A percentile compares a stretch with the other conserved stretches of the same genome.
Conservation (phyloP, 2,888 invertebrate species). For the Drosophila imparisetae region DNA sequence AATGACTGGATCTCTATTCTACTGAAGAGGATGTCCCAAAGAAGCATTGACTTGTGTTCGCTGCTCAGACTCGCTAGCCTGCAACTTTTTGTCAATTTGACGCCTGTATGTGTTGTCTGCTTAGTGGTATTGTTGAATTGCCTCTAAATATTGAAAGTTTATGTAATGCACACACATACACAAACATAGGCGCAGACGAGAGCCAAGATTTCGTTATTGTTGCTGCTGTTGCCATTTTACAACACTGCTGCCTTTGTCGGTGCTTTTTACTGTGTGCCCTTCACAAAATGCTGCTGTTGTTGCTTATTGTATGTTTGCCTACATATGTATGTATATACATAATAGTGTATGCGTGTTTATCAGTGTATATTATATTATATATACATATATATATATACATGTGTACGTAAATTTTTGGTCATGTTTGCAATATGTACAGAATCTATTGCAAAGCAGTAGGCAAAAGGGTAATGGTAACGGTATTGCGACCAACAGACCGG, state of each 20-base stretch:
- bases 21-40: too few relatives aligned
- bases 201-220: conserved; percentile 41
- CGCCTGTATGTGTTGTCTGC: too few relatives aligned
- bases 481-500: conserved; percentile 44
- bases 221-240: conserved; percentile 54
- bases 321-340: conserved; percentile 27
- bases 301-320: conserved; percentile 34
- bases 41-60: too few relatives aligned
- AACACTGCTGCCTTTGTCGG: conserved; percentile 33
- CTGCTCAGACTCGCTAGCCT: too few relatives aligned
- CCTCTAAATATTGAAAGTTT: conserved; percentile 53
- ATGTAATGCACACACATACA: conserved; percentile 25
- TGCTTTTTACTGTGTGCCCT: conserved; percentile 50
- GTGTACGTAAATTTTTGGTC: conserved; percentile 44
- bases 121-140: conserved; percentile 45
- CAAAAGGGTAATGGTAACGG: conserved; percentile 46
- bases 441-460: conserved; percentile 40
- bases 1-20: too few relatives aligned
- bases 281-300: conserved; percentile 40
- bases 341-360: conserved; percentile 1
- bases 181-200: conserved; percentile 3
- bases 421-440: conserved; percentile 51
- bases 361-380: conserved; percentile 18
- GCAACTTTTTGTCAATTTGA: too few relatives aligned
- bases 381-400: conserved; percentile 23